Base-by-base conservation (phyloP, 2,113 vertebrate genomes). In the Cyprinodon variegatus region DNA sequence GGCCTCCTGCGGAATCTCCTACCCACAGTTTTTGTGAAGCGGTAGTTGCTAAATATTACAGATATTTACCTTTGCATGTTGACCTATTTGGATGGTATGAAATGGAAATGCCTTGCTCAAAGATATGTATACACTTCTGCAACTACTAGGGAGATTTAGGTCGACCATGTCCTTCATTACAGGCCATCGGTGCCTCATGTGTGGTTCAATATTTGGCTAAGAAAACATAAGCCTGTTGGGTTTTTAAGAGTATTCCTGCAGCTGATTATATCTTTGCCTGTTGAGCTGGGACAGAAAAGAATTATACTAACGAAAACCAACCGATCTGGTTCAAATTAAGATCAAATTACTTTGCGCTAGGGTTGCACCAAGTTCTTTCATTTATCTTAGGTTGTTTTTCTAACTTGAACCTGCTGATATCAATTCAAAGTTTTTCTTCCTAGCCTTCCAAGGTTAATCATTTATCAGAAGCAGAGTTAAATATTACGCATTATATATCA, bases 91-190 rank as follows among this genome's bases (percentile, higher is more conserved):
- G 94, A 94, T 94, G 91, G 91, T 94, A 93, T 94, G 92, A 94
- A 94, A 94, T 92, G 92, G 89, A 94, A 94, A 92, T 94, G 94
- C 91, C 92, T 95, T 95, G 93, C 93, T 90, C 88, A 90, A 92
- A 92, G 84, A 92, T 93, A 94, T 91, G 89, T 94, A 94, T 93
- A 88, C 89, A 90, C 86, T 91, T 83, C 86, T 93, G 91, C 85
- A 92, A 88, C 84, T 91, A 88, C 83, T 89, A 89, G 86, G 85
- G 86, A 84, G 82, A 88, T 91, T 67, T 71, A 83, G 81, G 84
- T 88, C 66, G 71, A 40, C 67, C 12, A 10, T 29, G 72, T 79
- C 70, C 71, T 81, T 53, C 74, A 81, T 84, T 39, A 43, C 57
- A 75, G 43, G 15, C 40, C 75, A 53, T 79, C 63, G 45, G 45